phyloP scores from a whole-genome alignment of 2,113 vertebrate species.

The Myiopsitta monachus region DNA sequence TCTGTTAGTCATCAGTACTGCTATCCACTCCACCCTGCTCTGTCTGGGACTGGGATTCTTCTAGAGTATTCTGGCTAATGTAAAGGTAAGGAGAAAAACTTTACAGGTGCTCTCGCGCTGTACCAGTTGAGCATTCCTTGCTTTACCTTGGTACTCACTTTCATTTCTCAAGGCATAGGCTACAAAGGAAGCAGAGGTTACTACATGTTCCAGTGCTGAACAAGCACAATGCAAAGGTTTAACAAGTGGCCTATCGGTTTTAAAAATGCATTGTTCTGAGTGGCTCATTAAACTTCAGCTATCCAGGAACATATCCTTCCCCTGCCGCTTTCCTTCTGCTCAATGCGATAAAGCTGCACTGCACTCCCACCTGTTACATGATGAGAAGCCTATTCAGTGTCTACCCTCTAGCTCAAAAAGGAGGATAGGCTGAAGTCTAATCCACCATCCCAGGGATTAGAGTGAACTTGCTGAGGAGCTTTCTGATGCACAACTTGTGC shows the following conservation, averaged over 20 bases:
- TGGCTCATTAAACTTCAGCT: slow-evolving; percentile 4
- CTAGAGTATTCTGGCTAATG: not conserved
- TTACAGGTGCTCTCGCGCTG: not conserved
- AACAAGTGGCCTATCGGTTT: not conserved
- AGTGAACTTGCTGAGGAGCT: not conserved
- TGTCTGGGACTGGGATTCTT: not conserved
- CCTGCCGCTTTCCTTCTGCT: not conserved
- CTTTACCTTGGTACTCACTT: not conserved
- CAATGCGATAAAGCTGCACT: not conserved
- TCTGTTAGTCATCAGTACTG: slow-evolving; percentile 27
- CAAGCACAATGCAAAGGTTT: slow-evolving; percentile 30
- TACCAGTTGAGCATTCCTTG: not conserved
- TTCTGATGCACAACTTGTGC: not conserved
- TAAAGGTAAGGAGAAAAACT: not conserved
- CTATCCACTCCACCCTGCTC: slow-evolving; percentile 12
- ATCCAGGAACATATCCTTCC: not conserved
- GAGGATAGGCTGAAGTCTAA: not conserved
- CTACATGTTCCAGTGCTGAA: not conserved
- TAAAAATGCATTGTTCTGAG: not conserved
- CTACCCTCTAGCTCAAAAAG: not conserved
- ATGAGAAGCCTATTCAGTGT: not conserved
- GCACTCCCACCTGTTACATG: accelerated
- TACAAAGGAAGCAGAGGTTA: not conserved
- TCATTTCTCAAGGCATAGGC: not conserved
- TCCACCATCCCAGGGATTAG: not conserved